These are phyloP conservation scores for Basileuterus tristriatus DNA, from an alignment of 2,797 vertebrate genomes.

Conservation along the genomic window DNA sequence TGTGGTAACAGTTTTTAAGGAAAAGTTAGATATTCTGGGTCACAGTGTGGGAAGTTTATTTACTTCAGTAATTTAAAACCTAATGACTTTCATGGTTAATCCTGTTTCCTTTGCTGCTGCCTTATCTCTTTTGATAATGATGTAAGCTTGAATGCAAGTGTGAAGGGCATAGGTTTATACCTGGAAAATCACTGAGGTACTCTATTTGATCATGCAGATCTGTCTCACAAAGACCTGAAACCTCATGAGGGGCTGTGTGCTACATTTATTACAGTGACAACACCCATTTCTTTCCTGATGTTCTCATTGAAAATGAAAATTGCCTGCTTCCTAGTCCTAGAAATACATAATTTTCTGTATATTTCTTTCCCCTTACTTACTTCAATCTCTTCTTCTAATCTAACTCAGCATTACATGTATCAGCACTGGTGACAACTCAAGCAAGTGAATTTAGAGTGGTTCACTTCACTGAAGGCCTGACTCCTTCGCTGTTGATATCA, in stretches of 20 bases:
- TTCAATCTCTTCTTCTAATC: conserved; percentile 1
- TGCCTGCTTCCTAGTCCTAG: not conserved
- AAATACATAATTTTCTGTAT: conserved; percentile 20
- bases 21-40: conserved; percentile 55
- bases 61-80: conserved; percentile 67
- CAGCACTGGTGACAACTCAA: not conserved
- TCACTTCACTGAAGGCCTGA: not conserved
- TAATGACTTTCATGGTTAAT: conserved; percentile 70
- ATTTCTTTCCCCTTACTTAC: not conserved
- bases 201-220: conserved; percentile 55
- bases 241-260: not conserved
- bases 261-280: conserved; percentile 36
- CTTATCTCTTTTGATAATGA: conserved; percentile 69
- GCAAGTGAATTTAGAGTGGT: not conserved
- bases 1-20: conserved; percentile 31
- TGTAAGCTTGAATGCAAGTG: conserved; percentile 57
- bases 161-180: conserved; percentile 64
- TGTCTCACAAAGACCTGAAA: conserved; percentile 33
- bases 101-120: conserved; percentile 60
- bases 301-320: conserved; percentile 42
- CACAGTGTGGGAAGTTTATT: conserved; percentile 34
- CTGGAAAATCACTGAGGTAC: conserved; percentile 48
- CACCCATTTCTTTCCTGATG: not conserved
- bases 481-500: not conserved
- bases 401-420: not conserved